Evolutionary conservation across 2,113 vertebrate genomes (phyloP).

Genomic region (Stegastes partitus): DNA sequence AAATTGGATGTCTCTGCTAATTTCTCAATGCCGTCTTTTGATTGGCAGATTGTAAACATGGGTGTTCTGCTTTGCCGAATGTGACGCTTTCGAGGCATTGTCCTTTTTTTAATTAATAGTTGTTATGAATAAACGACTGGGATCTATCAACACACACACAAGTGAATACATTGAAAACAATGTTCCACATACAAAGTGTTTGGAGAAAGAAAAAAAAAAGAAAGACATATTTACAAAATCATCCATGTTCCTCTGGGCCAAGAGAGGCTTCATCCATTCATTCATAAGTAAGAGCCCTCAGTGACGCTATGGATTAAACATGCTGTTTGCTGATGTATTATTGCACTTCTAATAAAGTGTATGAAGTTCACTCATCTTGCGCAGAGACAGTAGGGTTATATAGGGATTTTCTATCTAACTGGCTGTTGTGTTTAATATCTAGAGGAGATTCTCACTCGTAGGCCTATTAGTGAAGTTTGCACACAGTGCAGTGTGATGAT

Average conservation of each 20-base stretch:
- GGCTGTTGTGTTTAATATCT: conserved; percentile 34
- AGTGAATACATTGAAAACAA: no score
- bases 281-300: background rate
- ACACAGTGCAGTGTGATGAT: conserved; percentile 15
- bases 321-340: conserved; percentile 8
- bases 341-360: background rate
- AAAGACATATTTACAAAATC: no score
- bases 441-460: conserved; percentile 13
- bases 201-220: no score
- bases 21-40: background rate
- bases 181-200: no score
- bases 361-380: background rate
- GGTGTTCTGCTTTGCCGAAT: background rate
- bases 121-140: background rate
- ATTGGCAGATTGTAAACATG: background rate
- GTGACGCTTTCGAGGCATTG: background rate
- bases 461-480: conserved; percentile 46
- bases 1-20: no score
- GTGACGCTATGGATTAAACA: background rate
- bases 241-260: background rate
- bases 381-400: background rate
- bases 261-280: conserved; percentile 6
- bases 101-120: background rate
- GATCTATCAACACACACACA: background rate
- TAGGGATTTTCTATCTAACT: conserved; percentile 1